Base-by-base conservation (phyloP, 2,113 vertebrate species). In the Myanophis thanlyinensis region DNA sequence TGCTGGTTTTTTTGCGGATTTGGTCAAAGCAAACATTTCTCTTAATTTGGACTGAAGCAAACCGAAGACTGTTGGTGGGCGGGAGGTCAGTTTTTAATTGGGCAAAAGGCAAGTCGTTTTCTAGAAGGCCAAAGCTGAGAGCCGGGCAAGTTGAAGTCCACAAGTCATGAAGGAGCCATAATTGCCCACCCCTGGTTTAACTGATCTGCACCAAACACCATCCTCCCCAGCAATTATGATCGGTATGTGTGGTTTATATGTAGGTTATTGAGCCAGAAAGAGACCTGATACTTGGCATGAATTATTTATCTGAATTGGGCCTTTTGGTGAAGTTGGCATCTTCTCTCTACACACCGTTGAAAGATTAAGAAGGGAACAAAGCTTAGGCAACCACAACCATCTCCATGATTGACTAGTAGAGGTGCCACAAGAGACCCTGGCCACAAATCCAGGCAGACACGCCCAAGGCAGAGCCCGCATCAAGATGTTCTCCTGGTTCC, bases 21-120 rank as follows among this genome's bases (percentile, higher is more conserved):
- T 8, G 0, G 0, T 0, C 25, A 0, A 80, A 40, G 67, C 67
- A 0, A 59, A 15, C 0, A 0, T n/a, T 0, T 12, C 0, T 23
- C 1, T 56, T 56, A 10, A 46, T 15, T 87, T 40, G 3, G 46
- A 80, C 35, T 44, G 7, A 23, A 35, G 5, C 22, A 35, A 86
- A 27, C 8, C 12, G 40, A 35, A 30, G 23, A 23, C 27, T 23
- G 30, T 85, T 9, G 18, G 8, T 9, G 3, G 48, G 56, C 2
- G 46, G 84, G 5, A 40, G 67, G 5, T 40, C 52, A 8, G 25
- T 48, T 84, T 23, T 40, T n/a, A n/a, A 6, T 85, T 11, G 1
- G 49, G 30, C 18, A n/a, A n/a, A n/a, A 62, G 12, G 30, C 51
- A n/a, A 52, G n/a, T 22, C 9, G 3, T 25, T 73, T 4, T 3